Conservation (phyloP, 2,113 vertebrate genomes). For the Amphilophus citrinellus region DNA sequence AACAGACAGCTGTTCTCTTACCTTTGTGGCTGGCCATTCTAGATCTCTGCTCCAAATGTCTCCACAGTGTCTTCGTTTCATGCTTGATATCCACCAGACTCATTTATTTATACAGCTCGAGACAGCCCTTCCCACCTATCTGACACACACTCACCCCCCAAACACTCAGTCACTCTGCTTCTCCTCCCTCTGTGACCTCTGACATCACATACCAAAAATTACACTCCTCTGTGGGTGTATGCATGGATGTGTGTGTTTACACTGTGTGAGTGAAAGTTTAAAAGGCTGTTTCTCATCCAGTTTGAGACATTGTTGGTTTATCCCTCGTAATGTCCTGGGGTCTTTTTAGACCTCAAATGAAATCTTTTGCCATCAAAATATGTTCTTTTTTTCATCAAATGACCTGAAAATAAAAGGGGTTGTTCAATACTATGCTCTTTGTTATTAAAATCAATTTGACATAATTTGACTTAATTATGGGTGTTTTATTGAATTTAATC, state of each 20-base stretch:
- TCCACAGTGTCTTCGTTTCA: neutral
- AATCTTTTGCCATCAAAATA: no score
- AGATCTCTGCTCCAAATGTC: neutral
- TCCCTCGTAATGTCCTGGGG: neutral
- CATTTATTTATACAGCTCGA: constrained; percentile 62
- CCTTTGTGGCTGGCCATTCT: constrained; percentile 26
- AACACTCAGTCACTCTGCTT: neutral
- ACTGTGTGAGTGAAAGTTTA: constrained; percentile 9
- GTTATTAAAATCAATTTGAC: no score
- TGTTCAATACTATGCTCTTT: no score
- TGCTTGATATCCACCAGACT: neutral
- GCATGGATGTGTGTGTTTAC: constrained; percentile 6
- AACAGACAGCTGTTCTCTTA: constrained; percentile 9
- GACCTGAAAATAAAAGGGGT: no score
- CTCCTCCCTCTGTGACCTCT: constrained; percentile 58
- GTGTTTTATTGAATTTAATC: no score
- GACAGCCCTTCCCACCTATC: constrained; percentile 39
- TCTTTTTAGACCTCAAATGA: neutral
- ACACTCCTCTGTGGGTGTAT: constrained; percentile 25
- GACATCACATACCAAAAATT: constrained; percentile 58
- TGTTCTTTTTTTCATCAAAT: no score
- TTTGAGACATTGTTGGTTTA: neutral
- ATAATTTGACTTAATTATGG: no score
- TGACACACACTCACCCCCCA: constrained; percentile 42
- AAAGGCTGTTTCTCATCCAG: neutral